Percentiles rank a stretch among this genome's conserved stretches.
phyloP scores from a whole-genome alignment of 2,797 vertebrate species.

The Threskiornis aethiopicus region DNA sequence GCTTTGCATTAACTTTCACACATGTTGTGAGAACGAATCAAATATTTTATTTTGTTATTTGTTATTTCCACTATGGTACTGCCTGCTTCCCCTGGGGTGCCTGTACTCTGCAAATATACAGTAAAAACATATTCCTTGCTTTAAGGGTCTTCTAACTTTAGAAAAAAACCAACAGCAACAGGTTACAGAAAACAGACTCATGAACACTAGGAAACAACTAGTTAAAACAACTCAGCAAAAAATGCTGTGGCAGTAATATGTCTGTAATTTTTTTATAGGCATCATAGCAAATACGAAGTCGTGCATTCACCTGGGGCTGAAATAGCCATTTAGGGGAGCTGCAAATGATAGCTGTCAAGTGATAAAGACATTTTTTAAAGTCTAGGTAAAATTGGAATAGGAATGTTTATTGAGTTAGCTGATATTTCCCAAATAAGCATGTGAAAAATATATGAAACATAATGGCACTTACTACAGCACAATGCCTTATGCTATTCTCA shows the following conservation, averaged over 20 bases:
- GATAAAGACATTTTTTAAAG: neutral
- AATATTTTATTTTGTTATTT: neutral
- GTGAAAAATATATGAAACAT: neutral
- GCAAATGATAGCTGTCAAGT: neutral
- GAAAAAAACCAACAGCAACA: neutral
- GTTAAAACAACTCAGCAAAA: neutral
- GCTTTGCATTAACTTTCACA: neutral
- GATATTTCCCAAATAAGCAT: neutral
- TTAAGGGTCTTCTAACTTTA: neutral
- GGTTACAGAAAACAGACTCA: neutral
- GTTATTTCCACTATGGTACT: neutral
- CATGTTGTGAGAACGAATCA: neutral
- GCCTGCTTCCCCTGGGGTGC: rapidly evolving
- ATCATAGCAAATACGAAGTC: neutral
- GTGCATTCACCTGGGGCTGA: neutral
- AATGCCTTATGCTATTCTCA: neutral
- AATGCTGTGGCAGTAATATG: neutral
- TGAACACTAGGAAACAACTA: neutral
- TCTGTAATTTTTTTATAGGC: neutral
- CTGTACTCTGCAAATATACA: neutral
- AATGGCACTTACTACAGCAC: neutral
- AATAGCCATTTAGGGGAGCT: neutral
- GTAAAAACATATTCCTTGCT: neutral
- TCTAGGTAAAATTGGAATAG: neutral
- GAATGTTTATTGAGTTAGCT: neutral